Conservation (phyloP, 1,140 invertebrate species). For the Hyposmocoma kahamanoa region DNA sequence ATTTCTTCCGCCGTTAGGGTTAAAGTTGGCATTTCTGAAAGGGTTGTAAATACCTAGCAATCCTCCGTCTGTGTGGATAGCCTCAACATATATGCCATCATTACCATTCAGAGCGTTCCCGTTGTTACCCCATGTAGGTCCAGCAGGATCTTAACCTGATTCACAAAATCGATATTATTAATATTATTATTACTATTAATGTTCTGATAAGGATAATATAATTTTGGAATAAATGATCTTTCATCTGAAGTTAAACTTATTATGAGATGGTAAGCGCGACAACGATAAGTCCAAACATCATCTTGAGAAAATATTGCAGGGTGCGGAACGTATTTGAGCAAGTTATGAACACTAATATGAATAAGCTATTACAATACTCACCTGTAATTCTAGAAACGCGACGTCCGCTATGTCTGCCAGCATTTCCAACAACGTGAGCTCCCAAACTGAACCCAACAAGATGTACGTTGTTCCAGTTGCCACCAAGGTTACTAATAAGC, state of each 20-base stretch:
- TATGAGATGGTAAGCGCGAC: too few relatives aligned
- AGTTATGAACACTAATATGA: too few relatives aligned
- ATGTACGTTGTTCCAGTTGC: constrained; percentile 77
- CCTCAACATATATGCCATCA: constrained; percentile 76
- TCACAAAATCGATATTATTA: too few relatives aligned
- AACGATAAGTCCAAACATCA: too few relatives aligned
- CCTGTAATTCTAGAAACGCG: constrained; percentile 22
- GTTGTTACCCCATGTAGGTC: constrained; percentile 68
- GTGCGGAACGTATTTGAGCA: too few relatives aligned
- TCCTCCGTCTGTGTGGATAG: constrained; percentile 76
- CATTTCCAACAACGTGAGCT: constrained; percentile 91
- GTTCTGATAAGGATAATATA: too few relatives aligned
- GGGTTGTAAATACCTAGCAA: constrained; percentile 50
- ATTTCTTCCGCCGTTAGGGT: constrained; percentile 75
- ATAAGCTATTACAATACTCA: too few relatives aligned
- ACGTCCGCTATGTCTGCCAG: constrained; percentile 41
- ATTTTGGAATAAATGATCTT: too few relatives aligned
- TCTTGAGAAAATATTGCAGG: too few relatives aligned
- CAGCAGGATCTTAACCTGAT: constrained; percentile 78
- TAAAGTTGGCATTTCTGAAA: constrained; percentile 72
- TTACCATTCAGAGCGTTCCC: constrained; percentile 31
- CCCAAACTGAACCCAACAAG: constrained; percentile 91
- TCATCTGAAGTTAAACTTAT: too few relatives aligned
- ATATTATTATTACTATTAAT: constrained; percentile 4
- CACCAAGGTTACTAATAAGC: constrained; percentile 37